Percentiles rank a stretch among this genome's conserved stretches.
phyloP scores from a whole-genome alignment of 1,140 invertebrate genomes.

The Ylistrum balloti region DNA sequence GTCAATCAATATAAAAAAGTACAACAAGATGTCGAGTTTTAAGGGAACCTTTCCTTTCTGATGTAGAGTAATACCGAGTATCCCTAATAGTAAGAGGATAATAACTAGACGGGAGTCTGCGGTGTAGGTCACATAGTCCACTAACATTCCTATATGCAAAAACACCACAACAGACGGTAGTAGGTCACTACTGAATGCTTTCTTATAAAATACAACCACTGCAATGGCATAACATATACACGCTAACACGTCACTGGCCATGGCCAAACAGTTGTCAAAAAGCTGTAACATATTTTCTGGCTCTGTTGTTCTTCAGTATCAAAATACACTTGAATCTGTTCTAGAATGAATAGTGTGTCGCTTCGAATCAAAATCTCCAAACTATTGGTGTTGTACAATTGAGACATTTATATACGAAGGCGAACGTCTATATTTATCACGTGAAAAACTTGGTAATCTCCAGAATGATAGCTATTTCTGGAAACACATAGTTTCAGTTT shows the following conservation, averaged over 20 bases:
- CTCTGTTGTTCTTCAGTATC: not conserved
- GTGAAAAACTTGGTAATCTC: not conserved
- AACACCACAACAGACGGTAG: not conserved
- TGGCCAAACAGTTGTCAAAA: not conserved
- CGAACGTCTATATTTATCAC: not conserved
- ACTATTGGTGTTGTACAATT: not conserved
- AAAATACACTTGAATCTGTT: no score
- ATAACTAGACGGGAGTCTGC: not conserved
- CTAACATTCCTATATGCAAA: not conserved
- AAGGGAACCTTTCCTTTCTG: not conserved
- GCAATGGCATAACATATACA: not conserved
- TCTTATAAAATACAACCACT: not conserved
- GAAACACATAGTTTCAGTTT: no score
- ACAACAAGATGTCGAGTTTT: not conserved
- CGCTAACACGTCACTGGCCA: not conserved
- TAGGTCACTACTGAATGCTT: not conserved
- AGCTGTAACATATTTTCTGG: no score
- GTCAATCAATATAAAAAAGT: not conserved
- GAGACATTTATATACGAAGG: not conserved
- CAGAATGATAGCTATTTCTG: not conserved
- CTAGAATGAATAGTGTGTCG: not conserved
- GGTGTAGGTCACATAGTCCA: not conserved
- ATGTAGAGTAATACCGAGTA: not conserved
- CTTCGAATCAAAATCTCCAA: not conserved
- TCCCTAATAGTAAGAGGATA: not conserved